Conservation (phyloP, 2,888 invertebrate species). For the Caenorhabditis sp. region DNA sequence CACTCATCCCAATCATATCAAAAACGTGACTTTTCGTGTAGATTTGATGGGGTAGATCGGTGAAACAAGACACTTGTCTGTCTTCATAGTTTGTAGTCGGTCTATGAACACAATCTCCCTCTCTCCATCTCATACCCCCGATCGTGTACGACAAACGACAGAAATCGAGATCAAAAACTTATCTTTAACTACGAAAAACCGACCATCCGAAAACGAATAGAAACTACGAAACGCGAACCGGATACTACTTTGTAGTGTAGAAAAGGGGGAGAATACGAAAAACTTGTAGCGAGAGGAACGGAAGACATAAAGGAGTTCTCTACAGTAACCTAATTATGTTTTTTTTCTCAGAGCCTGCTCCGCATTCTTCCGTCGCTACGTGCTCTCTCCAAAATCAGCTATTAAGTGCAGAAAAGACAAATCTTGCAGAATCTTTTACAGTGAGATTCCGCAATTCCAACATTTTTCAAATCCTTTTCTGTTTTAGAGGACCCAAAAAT, state of each 20-base stretch:
- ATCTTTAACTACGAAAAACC: conserved; percentile 14
- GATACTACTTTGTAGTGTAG: background rate
- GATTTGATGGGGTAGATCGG: conserved; percentile 17
- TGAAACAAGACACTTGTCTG: conserved; percentile 37
- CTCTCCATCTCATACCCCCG: background rate
- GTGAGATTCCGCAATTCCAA: conserved; percentile 15
- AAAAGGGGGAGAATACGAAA: background rate
- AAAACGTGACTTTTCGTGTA: conserved; percentile 55
- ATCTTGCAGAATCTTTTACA: conserved; percentile 39
- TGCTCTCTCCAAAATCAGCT: conserved; percentile 52
- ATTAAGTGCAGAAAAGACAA: conserved; percentile 48
- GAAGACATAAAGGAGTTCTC: background rate
- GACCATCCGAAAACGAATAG: background rate
- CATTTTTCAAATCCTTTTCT: background rate
- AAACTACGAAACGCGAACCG: background rate
- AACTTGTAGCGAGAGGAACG: background rate
- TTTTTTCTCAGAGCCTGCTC: conserved; percentile 62
- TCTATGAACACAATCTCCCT: conserved; percentile 41
- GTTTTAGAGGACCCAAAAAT: conserved; percentile 52
- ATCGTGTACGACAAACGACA: conserved; percentile 8
- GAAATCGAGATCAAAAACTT: conserved; percentile 39
- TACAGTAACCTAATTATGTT: conserved; percentile 4
- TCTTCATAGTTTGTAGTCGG: conserved; percentile 32
- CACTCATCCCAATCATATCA: background rate
- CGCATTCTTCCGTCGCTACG: conserved; percentile 62